Evolutionary conservation across 2,888 invertebrate species (phyloP).

Genomic region (Pterobdella sp.): DNA sequence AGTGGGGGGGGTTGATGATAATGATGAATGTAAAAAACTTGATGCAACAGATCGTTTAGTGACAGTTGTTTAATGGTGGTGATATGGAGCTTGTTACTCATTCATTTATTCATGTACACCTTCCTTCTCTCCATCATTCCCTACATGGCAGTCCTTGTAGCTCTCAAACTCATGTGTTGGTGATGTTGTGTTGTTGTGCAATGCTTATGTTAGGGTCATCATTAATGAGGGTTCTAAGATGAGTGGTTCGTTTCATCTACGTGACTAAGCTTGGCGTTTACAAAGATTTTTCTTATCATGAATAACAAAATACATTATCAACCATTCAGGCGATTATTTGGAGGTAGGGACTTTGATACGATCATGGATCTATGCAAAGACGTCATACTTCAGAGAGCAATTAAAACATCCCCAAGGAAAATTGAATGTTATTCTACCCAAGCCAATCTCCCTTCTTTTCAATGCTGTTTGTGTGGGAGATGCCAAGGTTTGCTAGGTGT

Average conservation of each 20-base stretch:
- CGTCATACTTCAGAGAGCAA: constrained; percentile 23
- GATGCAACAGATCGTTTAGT: constrained; percentile 39
- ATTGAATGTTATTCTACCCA: constrained; percentile 56
- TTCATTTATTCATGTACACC: constrained; percentile 76
- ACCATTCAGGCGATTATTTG: constrained; percentile 34
- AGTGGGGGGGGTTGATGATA: neutral
- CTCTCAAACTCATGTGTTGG: constrained; percentile 55
- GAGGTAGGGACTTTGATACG: constrained; percentile 33
- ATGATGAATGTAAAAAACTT: neutral
- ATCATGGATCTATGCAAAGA: constrained; percentile 21
- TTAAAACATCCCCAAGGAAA: constrained; percentile 31
- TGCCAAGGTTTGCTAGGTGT: constrained; percentile 43
- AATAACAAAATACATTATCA: neutral
- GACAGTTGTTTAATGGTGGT: constrained; percentile 53
- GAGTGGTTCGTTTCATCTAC: no score
- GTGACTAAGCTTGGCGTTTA: no score
- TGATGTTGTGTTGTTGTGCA: no score
- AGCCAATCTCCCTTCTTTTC: constrained; percentile 68
- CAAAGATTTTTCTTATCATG: no score
- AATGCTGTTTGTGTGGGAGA: constrained; percentile 58
- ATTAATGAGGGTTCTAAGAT: no score
- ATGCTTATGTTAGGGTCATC: no score
- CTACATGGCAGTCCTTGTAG: constrained; percentile 67
- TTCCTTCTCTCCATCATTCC: constrained; percentile 69
- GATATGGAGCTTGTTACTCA: constrained; percentile 72